Evolutionary conservation across 2,888 invertebrate species (phyloP), one percentile per base, ranked within the genome.

Genomic region (Odiellus spinosus): DNA sequence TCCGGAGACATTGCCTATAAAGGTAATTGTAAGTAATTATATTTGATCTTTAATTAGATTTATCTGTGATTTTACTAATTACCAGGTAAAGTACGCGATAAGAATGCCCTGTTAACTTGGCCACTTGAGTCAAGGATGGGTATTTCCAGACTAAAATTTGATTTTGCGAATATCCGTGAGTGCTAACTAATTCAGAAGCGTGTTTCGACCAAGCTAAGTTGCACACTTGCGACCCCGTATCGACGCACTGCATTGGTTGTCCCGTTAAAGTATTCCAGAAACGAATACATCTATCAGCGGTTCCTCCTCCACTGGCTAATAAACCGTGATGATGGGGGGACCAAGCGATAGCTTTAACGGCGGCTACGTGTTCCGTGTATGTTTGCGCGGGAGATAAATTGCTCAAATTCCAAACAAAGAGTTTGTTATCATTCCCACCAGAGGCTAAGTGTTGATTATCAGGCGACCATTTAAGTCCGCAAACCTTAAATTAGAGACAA

Each of bases 121-220:
- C 95, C 52, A 96, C 91, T 70, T 91, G 93, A 18, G 88, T 87
- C 53, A 98, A 71, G 51, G 88, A 87, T 0, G 96, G 96, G 67
- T 96, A 98, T 64, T 96, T 95, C 96, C 96, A 98, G 3, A 98
- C 91, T 34, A 96, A 72, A 55, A 98, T 95, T 71, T 96, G 96
- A 68, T 96, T 95, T 69, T 95, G 95, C 17, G 93, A 93, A 67
- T 96, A 96, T 12, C 96, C 96, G 66, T 96, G 96, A 0, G 95
- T 96, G 59, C 90, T 91, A 49, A 93, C 96, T 65, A 96, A 69
- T 70, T 96, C 96, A 52, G 90, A 90, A 50, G 91, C 88, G 70
- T 96, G 95, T 62, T 95, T 95, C 20, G 93, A 95, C 96, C 96
- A 96, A 36, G 95, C 95, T 58, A 96, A 71, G 70, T 96, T 96